A percentile compares a stretch with the other conserved stretches of the same genome.
Evolutionary conservation across 2,888 invertebrate genomes (phyloP).

Genomic region (Phoenoteleia sp.): DNA sequence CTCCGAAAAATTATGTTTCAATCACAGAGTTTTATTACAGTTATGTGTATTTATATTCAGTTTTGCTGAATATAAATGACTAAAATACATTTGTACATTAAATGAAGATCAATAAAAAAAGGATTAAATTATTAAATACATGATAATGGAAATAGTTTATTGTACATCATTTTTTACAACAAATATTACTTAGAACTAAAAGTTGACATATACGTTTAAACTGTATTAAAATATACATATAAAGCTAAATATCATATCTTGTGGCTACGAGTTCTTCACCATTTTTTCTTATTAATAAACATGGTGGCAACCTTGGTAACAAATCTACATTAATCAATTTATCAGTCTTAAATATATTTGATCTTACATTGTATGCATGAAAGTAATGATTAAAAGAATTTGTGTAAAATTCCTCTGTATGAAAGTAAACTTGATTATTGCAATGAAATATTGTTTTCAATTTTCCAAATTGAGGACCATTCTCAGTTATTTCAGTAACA

Average conservation of each 20-base stretch:
- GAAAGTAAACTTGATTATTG: conserved; percentile 22
- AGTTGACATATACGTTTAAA: no score
- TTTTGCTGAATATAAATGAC: no score
- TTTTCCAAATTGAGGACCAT: conserved; percentile 47
- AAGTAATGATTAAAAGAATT: conserved; percentile 41
- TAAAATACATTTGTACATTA: no score
- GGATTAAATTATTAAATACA: no score
- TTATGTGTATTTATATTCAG: no score
- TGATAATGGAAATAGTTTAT: no score
- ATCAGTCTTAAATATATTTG: not conserved
- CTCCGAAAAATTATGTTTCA: no score
- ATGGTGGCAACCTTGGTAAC: conserved; percentile 32
- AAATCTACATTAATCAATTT: conserved; percentile 28
- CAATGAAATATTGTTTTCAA: conserved; percentile 51
- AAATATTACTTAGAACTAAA: no score
- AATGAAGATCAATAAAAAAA: no score
- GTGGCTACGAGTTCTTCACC: conserved; percentile 13
- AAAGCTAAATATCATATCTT: conserved; percentile 28
- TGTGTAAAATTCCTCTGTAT: conserved; percentile 21
- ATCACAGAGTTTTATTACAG: no score
- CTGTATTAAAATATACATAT: no score
- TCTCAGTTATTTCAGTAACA: conserved; percentile 35
- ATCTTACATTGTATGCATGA: conserved; percentile 36
- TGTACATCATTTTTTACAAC: no score
- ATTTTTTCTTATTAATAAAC: conserved; percentile 1